Percentiles rank a stretch among this genome's conserved stretches.
These are phyloP conservation scores for Palaemon carinicauda DNA, from an alignment of 1,140 invertebrate species.

Conservation along the genomic window DNA sequence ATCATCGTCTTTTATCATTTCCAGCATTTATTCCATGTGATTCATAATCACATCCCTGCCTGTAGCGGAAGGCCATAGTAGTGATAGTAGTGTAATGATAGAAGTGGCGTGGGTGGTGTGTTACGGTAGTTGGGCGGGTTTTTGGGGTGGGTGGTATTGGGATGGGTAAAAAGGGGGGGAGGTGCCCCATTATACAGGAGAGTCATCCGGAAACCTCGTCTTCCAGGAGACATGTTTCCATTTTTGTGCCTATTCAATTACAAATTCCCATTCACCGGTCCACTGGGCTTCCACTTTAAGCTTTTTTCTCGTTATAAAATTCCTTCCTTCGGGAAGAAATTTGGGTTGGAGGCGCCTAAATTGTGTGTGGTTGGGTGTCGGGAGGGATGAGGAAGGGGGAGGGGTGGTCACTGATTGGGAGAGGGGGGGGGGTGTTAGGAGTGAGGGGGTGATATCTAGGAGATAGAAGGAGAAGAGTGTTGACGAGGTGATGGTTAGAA, in stretches of 20 bases:
- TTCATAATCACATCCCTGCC: no score
- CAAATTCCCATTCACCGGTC: conserved; percentile 45
- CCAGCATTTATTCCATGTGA: no score
- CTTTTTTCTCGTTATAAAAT: conserved; percentile 47
- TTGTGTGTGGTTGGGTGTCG: not conserved
- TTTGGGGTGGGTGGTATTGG: no score
- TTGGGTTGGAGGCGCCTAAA: not conserved
- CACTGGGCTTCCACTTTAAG: conserved; percentile 43
- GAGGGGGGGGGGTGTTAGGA: not conserved
- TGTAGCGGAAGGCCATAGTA: no score
- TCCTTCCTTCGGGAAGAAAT: conserved; percentile 14
- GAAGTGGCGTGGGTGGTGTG: no score
- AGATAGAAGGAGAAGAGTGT: not conserved
- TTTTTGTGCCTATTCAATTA: conserved; percentile 48
- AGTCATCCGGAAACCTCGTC: conserved; percentile 34
- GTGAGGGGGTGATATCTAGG: not conserved
- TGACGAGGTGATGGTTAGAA: not conserved
- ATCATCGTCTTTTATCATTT: no score
- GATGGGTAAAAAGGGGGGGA: no score
- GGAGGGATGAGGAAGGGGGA: not conserved
- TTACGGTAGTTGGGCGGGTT: no score
- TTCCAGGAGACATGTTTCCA: conserved; percentile 43
- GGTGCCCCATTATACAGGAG: conserved; percentile 23
- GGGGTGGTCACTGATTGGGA: not conserved
- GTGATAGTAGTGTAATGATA: no score